Base-by-base conservation (phyloP, 2,888 invertebrate species). In the Panopea generosa region DNA sequence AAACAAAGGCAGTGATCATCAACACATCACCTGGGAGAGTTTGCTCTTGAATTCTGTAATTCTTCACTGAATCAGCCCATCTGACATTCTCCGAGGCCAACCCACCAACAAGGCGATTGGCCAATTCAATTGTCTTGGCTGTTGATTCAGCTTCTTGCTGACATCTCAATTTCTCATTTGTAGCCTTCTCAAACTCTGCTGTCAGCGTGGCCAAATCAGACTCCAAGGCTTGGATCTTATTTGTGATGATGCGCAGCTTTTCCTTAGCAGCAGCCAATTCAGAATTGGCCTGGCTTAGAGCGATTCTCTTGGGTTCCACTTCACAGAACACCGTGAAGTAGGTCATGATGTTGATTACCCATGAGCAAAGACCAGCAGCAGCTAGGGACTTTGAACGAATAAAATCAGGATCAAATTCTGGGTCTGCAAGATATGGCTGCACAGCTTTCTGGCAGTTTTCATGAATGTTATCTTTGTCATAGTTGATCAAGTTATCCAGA, bases 391-490 rank as follows among this genome's bases (percentile, higher is more conserved):
- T 99, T 0, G 96, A 96, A 87, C 96, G 94, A 2, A 99, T 95
- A 86, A 97, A 97, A 88, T 98, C 98, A 1, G 98, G 97, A 91
- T 98, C 97, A 92, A 99, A 99, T 93, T 98, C 98, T 0, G 97
- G 95, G 93, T 98, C 97, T 89, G 96, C 96, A 0, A 98, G 93
- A 90, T 98, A 98, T 1, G 98, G 98, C 87, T 97, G 97, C 76
- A 98, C 97, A 0, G 98, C 96, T 93, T 98, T 98, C 29, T 96
- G 97, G 69, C 98, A 96, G 91, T 97, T 97, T 0, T 98, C 97
- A 91, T 98, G 98, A 83, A 99, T 98, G 90, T 98, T 97, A 93
- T 99, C 98, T 91, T 99, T 99, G 91, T 99, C 98, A 91, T 98
- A 98, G 91, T 96, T 96, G 60, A 97, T 96, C 0, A 99, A 94